phyloP scores from a whole-genome alignment of 2,888 invertebrate genomes.

The Drosophila austrosaltans region DNA sequence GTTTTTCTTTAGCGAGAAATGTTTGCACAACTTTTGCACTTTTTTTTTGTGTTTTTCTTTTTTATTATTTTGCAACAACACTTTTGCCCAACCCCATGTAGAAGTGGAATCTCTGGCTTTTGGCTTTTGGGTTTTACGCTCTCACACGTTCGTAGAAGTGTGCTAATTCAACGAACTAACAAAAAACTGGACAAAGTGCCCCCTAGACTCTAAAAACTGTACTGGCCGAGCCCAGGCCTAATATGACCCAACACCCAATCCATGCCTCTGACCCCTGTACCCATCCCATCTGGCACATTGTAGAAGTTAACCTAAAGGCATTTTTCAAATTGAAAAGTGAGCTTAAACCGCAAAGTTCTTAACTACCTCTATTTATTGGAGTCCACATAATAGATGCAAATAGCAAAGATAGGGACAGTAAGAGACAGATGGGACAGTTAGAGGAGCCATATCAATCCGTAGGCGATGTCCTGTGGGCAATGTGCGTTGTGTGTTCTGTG shows the following conservation, averaged over 20 bases:
- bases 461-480: background rate
- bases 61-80: background rate
- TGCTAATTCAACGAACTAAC: constrained; percentile 48
- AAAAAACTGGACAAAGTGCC: constrained; percentile 18
- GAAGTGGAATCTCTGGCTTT: constrained; percentile 20
- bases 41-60: background rate
- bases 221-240: background rate
- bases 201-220: background rate
- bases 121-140: constrained; percentile 34
- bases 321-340: constrained; percentile 80
- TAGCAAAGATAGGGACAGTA: background rate
- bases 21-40: constrained; percentile 27
- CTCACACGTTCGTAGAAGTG: constrained; percentile 42
- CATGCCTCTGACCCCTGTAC: background rate
- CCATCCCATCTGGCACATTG: background rate
- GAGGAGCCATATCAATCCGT: background rate
- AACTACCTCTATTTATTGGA: constrained; percentile 80
- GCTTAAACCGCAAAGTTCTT: constrained; percentile 76
- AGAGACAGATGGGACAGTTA: constrained; percentile 1
- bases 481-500: constrained; percentile 4
- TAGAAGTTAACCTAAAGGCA: constrained; percentile 35
- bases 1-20: constrained; percentile 13
- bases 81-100: constrained; percentile 15
- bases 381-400: constrained; percentile 70
- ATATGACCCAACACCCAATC: background rate